Conservation (phyloP, 2,888 invertebrate species). For the Megamerina dolium region DNA sequence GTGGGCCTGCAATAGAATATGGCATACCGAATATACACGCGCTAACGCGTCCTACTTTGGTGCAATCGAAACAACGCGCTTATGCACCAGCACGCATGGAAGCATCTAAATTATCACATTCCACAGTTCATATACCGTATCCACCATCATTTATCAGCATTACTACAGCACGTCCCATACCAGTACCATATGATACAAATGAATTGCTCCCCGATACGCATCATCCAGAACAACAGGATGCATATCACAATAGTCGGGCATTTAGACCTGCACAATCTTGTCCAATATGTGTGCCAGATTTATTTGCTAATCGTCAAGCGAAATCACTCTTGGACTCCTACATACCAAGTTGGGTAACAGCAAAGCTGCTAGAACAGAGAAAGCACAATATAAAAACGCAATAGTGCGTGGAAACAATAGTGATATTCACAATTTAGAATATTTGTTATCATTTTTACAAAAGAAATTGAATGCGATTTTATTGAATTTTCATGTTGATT, state of each 20-base stretch:
- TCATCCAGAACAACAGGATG: too few relatives aligned
- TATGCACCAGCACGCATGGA: constrained; percentile 23
- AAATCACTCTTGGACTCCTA: constrained; percentile 57
- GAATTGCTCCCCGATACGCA: neutral
- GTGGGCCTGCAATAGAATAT: constrained; percentile 22
- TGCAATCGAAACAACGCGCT: too few relatives aligned
- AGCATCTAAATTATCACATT: constrained; percentile 15
- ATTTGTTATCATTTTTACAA: too few relatives aligned
- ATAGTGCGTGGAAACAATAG: too few relatives aligned
- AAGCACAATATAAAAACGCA: too few relatives aligned
- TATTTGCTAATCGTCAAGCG: constrained; percentile 42
- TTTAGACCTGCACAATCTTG: neutral
- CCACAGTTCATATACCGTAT: too few relatives aligned
- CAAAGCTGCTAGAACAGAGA: constrained; percentile 34
- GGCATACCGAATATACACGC: constrained; percentile 14
- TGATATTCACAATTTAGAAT: too few relatives aligned
- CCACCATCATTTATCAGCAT: constrained; percentile 44
- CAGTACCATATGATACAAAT: neutral
- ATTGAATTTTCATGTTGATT: too few relatives aligned
- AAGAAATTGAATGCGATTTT: too few relatives aligned
- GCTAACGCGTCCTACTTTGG: neutral
- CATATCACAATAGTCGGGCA: neutral
- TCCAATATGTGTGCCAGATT: constrained; percentile 34
- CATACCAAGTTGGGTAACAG: constrained; percentile 54
- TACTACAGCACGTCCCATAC: constrained; percentile 25